Percentiles rank a stretch among this genome's conserved stretches.
These are phyloP conservation scores for Monoplex corrugatus DNA, from an alignment of 2,888 invertebrate genomes.

Conservation along the genomic window DNA sequence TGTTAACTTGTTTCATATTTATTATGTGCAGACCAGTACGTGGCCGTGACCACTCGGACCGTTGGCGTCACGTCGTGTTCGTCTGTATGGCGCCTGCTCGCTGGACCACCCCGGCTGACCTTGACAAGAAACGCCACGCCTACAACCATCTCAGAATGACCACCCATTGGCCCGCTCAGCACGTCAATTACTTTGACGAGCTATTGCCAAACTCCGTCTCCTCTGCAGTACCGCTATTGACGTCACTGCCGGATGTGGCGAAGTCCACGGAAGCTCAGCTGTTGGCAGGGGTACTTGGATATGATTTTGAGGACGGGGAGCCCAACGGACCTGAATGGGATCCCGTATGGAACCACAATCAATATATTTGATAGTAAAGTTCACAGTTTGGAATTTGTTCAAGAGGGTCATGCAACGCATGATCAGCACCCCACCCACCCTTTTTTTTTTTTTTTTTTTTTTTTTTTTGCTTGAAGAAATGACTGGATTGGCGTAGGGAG, in stretches of 20 bases:
- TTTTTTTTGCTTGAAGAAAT: too few relatives aligned
- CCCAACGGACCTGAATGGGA: conserved; percentile 45
- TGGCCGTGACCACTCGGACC: conserved; percentile 65
- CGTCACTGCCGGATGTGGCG: conserved; percentile 60
- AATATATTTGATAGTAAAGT: too few relatives aligned
- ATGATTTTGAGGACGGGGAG: conserved; percentile 44
- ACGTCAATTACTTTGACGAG: conserved; percentile 58
- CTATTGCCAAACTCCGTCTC: neutral
- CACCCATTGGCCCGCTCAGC: conserved; percentile 73
- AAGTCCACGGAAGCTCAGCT: conserved; percentile 54
- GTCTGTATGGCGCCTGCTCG: conserved; percentile 75
- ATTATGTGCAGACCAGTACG: conserved; percentile 61
- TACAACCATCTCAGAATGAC: conserved; percentile 66
- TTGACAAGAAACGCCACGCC: conserved; percentile 65
- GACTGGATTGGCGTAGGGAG: too few relatives aligned
- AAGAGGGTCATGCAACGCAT: too few relatives aligned
- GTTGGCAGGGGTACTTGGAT: conserved; percentile 55
- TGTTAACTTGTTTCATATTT: neutral
- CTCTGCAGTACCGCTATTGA: conserved; percentile 5
- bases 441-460: too few relatives aligned
- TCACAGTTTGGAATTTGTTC: too few relatives aligned
- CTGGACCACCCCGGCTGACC: conserved; percentile 68
- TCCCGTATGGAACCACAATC: conserved; percentile 16
- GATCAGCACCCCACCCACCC: neutral
- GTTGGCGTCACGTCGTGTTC: conserved; percentile 75